Evolutionary conservation across 2,888 invertebrate genomes (phyloP).

Genomic region (Phaonia tiefii): DNA sequence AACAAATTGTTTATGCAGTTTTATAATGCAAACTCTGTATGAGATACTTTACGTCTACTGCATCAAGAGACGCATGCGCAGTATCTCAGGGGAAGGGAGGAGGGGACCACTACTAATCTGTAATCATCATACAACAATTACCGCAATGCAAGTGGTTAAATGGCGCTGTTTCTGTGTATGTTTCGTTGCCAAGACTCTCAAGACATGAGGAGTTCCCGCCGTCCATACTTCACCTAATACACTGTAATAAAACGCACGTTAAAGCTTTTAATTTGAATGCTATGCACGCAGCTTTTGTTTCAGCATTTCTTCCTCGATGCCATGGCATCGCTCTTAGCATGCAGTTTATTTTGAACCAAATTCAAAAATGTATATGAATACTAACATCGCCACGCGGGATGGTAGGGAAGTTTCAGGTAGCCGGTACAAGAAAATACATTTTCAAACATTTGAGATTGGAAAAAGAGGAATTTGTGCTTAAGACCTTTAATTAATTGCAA

Average conservation of each 20-base stretch:
- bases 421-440: no score
- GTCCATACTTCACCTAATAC: not conserved
- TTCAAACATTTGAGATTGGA: no score
- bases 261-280: slow-evolving; percentile 74
- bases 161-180: no score
- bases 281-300: slow-evolving; percentile 68
- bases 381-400: not conserved
- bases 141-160: not conserved
- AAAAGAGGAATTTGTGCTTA: no score
- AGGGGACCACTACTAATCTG: not conserved
- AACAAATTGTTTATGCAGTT: slow-evolving; percentile 33
- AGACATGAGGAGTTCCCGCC: no score
- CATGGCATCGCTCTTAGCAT: not conserved
- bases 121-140: slow-evolving; percentile 4
- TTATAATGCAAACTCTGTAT: not conserved
- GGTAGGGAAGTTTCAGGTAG: no score
- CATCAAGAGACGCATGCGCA: not conserved
- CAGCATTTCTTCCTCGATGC: not conserved
- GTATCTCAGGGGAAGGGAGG: no score
- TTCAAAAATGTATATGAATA: not conserved
- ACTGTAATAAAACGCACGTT: slow-evolving; percentile 66
- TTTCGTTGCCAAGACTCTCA: no score
- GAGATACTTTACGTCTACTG: not conserved
- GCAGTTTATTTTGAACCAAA: not conserved
- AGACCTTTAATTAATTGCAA: no score